Percentiles rank a stretch among this genome's conserved stretches.
Evolutionary conservation across 2,888 invertebrate species (phyloP).

Genomic region (Tenodera sinensis): DNA sequence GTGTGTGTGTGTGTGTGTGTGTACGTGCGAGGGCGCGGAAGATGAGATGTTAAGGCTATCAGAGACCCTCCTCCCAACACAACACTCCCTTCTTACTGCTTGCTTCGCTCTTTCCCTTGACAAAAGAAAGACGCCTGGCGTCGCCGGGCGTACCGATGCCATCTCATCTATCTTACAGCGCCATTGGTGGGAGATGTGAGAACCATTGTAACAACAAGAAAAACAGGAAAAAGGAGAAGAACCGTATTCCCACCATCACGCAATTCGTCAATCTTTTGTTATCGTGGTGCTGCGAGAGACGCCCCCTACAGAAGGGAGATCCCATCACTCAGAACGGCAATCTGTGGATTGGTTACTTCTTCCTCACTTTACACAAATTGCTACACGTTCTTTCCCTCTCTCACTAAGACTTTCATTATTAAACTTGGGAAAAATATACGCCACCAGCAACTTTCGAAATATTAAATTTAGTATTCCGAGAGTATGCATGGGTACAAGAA

Average conservation of each 20-base stretch:
- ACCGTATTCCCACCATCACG: background rate
- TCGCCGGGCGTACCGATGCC: conserved; percentile 5
- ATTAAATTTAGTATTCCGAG: no score
- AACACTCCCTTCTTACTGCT: conserved; percentile 5
- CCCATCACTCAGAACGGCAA: background rate
- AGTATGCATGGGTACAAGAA: no score
- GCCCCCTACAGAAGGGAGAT: background rate
- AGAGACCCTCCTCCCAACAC: conserved; percentile 3
- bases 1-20: background rate
- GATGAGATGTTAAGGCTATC: conserved; percentile 19
- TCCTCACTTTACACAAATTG: background rate
- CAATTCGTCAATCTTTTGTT: conserved; percentile 18
- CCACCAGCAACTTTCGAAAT: background rate
- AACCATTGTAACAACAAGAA: conserved; percentile 16
- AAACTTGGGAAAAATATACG: background rate
- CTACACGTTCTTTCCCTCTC: background rate
- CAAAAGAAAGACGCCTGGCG: conserved; percentile 17
- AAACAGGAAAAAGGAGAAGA: background rate
- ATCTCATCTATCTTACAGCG: conserved; percentile 15
- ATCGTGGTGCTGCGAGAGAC: background rate
- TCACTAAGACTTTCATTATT: background rate
- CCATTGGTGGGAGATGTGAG: conserved; percentile 17
- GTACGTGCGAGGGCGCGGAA: background rate
- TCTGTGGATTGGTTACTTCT: background rate
- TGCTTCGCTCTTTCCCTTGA: conserved; percentile 6